Base-by-base conservation (phyloP, 2,113 vertebrate species). In the Hippocampus abdominalis region DNA sequence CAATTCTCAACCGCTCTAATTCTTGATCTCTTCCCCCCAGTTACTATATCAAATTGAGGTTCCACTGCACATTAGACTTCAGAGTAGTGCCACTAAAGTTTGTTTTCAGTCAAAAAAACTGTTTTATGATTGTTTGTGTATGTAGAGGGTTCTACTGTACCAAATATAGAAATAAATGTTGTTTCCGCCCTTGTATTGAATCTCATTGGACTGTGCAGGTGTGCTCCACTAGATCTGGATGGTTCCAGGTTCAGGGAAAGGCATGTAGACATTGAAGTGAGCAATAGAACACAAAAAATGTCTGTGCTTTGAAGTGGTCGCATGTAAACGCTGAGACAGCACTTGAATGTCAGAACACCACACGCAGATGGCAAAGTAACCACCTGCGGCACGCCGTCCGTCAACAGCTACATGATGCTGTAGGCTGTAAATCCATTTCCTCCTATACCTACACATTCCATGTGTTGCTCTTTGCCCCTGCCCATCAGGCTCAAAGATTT, bases 381-480 rank as follows among this genome's bases (percentile, higher is more conserved):
- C 23, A 75, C 60, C 53, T 29, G 72, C 79, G 25, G 81, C 81
- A 81, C 7, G 77, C 73, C 51, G 46, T 11, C 73, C 74, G 80
- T 66, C 84, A 62, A 69, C 77, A 69, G 48, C 27, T 63, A 46
- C 75, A 66, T 18, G 65, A 53, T 65, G 32, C 57, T n/a, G 72
- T 40, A 44, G 54, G 46, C 15, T 72, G 51, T 40, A 27, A 74
- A 79, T 79, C 60, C 54, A 36, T 67, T 64, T 67, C 76, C 79
- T 72, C 70, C 77, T 71, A 64, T 72, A 78, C 78, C 71, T 75
- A 72, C 76, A 66, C 76, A 78, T 84, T 83, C 78, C 67, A 77
- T 71, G 29, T n/a, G 61, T 29, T 32, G 53, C 64, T 69, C 3
- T 39, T 73, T 56, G 70, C 61, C 57, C 67, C 67, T 73, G 69